A percentile compares a stretch with the other conserved stretches of the same genome.
These are phyloP conservation scores for Lophius piscatorius DNA, from an alignment of 2,113 vertebrate species.

Conservation along the genomic window DNA sequence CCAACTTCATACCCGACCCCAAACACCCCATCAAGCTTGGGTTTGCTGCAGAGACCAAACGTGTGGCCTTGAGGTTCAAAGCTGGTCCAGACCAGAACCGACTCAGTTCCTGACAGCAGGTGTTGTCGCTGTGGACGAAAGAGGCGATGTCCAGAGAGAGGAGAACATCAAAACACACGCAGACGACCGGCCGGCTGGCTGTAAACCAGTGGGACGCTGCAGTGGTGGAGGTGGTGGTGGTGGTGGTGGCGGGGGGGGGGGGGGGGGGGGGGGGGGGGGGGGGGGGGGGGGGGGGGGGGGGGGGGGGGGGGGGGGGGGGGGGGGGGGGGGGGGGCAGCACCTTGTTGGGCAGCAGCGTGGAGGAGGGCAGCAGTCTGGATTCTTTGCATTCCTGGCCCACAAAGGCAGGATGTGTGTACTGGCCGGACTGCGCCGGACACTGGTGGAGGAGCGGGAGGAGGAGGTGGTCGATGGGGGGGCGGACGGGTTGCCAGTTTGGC, in stretches of 20 bases:
- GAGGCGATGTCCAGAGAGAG: conserved; percentile 5
- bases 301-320: conserved; percentile 5
- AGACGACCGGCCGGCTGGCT: conserved; percentile 12
- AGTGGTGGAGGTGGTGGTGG: no score
- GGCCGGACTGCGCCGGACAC: conserved; percentile 57
- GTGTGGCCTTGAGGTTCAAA: no score
- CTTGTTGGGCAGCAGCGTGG: conserved; percentile 55
- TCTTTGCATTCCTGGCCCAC: conserved; percentile 79
- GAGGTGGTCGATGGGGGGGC: not conserved
- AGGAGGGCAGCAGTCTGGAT: conserved; percentile 64
- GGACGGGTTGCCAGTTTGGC: conserved; percentile 53
- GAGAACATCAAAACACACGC: no score
- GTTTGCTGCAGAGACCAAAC: no score
- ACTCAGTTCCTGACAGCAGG: conserved; percentile 36
- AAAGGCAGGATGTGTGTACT: conserved; percentile 83
- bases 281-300: conserved; percentile 5
- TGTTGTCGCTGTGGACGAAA: conserved; percentile 16
- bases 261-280: not conserved
- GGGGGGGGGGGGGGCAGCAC: conserved; percentile 24
- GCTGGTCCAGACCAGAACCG: no score
- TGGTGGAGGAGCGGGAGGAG: conserved; percentile 42
- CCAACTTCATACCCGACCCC: not conserved
- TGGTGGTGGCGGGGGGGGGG: conserved; percentile 7
- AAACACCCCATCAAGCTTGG: conserved; percentile 1
- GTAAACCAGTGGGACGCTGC: conserved; percentile 19